Evolutionary conservation across 2,888 invertebrate species (phyloP).

Genomic region (Drosophila subquinaria): DNA sequence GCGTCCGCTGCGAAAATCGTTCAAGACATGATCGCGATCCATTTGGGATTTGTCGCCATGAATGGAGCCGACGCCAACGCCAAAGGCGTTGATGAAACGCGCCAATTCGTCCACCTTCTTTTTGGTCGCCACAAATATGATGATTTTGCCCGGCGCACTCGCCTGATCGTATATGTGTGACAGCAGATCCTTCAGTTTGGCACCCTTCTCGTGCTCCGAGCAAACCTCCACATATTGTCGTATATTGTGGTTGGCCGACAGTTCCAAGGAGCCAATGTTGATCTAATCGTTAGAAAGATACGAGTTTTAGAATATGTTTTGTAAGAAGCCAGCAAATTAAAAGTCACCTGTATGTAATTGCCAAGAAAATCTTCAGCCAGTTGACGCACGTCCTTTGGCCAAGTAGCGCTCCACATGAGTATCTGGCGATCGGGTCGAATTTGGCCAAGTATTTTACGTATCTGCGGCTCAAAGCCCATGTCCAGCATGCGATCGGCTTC

Average conservation of each 20-base stretch:
- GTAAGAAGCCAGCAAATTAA: background rate
- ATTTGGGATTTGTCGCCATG: constrained; percentile 98
- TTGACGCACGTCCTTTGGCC: constrained; percentile 98
- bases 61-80: constrained; percentile 93
- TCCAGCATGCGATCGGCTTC: constrained; percentile 98
- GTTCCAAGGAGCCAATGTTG: constrained; percentile 93
- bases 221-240: constrained; percentile 93
- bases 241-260: constrained; percentile 95
- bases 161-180: constrained; percentile 91
- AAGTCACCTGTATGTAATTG: constrained; percentile 88
- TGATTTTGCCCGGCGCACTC: constrained; percentile 92
- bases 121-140: constrained; percentile 98
- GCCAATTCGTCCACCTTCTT: constrained; percentile 96
- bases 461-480: constrained; percentile 99
- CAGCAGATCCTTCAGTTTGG: constrained; percentile 82
- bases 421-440: constrained; percentile 97
- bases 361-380: constrained; percentile 96
- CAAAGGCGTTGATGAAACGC: constrained; percentile 92
- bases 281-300: constrained; percentile 86
- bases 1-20: constrained; percentile 94
- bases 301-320: background rate
- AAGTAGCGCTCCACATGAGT: constrained; percentile 99
- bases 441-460: constrained; percentile 96
- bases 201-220: constrained; percentile 91
- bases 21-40: constrained; percentile 95